Evolutionary conservation across 2,797 vertebrate genomes (phyloP).

Genomic region (Melanotaenia trifasciata): DNA sequence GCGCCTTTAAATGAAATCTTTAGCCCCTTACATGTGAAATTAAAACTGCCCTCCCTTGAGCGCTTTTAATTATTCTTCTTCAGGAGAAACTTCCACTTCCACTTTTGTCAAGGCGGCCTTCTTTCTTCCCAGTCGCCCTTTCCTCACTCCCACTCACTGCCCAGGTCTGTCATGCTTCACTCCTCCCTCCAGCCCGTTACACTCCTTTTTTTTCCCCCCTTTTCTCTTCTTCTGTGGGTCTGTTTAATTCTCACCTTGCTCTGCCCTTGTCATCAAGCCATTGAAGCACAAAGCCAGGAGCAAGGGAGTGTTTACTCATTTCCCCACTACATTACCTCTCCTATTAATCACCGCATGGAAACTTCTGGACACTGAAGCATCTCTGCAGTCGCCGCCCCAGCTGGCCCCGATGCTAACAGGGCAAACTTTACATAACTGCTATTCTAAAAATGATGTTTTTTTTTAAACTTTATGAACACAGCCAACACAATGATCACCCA

Average conservation of each 20-base stretch:
- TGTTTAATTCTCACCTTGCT: slow-evolving; percentile 99
- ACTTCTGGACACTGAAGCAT: slow-evolving; percentile 98
- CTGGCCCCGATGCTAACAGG: slow-evolving; percentile 72
- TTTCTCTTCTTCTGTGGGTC: slow-evolving; percentile 87
- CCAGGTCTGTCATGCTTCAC: slow-evolving; percentile 87
- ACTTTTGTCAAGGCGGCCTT: slow-evolving; percentile 79
- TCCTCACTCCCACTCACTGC: slow-evolving; percentile 77
- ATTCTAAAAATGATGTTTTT: slow-evolving; percentile 33
- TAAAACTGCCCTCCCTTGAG: slow-evolving; percentile 90
- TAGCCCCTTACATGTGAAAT: slow-evolving; percentile 91
- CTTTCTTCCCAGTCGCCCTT: slow-evolving; percentile 55
- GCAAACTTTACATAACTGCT: slow-evolving; percentile 66
- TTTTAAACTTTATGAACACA: not conserved
- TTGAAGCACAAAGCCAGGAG: slow-evolving; percentile 99
- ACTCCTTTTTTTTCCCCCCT: slow-evolving; percentile 41
- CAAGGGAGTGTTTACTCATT: slow-evolving; percentile 99
- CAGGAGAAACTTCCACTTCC: slow-evolving; percentile 87
- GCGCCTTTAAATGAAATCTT: slow-evolving; percentile 91
- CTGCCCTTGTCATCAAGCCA: slow-evolving; percentile 99
- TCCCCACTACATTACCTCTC: slow-evolving; percentile 99
- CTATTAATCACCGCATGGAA: slow-evolving; percentile 99
- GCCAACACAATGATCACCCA: not conserved
- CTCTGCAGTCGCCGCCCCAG: slow-evolving; percentile 79
- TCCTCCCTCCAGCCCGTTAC: slow-evolving; percentile 73
- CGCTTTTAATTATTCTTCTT: slow-evolving; percentile 90